Evolutionary conservation across 2,797 vertebrate genomes (phyloP).

Genomic region (Xiphorhynchus erythropygius): DNA sequence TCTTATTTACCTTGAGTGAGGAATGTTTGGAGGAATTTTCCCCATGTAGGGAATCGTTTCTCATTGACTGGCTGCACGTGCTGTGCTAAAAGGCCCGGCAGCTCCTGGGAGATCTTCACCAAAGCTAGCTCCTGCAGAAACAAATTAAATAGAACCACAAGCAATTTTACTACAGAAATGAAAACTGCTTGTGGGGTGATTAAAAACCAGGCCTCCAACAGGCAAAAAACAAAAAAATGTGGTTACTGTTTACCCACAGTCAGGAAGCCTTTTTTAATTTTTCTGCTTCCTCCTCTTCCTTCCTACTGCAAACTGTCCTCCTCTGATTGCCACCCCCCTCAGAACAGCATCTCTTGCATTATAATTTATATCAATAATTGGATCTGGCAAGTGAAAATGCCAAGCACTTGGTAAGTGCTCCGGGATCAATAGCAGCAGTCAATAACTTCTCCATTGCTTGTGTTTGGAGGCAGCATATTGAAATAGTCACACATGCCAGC

Average conservation of each 20-base stretch:
- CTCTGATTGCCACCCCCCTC: not conserved
- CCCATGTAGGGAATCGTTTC: conserved; percentile 88
- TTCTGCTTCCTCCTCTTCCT: conserved; percentile 52
- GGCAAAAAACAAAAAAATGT: conserved; percentile 77
- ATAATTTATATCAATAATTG: conserved; percentile 62
- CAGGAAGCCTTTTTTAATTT: conserved; percentile 78
- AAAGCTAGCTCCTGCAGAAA: conserved; percentile 87
- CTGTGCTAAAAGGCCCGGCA: conserved; percentile 87
- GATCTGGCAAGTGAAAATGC: conserved; percentile 58
- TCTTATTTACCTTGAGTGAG: conserved; percentile 90
- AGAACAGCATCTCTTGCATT: not conserved
- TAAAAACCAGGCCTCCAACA: conserved; percentile 84
- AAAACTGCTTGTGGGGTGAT: conserved; percentile 86
- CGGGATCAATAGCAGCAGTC: conserved; percentile 48
- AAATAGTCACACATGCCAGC: conserved; percentile 15
- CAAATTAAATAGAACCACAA: conserved; percentile 87
- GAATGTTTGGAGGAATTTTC: conserved; percentile 88
- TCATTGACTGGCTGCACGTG: conserved; percentile 86
- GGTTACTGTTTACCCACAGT: conserved; percentile 85
- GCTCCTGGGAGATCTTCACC: conserved; percentile 86
- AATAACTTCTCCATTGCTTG: conserved; percentile 12
- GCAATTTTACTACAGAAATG: conserved; percentile 86
- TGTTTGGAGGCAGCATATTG: conserved; percentile 19
- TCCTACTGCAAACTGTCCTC: conserved; percentile 25
- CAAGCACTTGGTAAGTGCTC: conserved; percentile 46